These are phyloP conservation scores for Macrophya alboannulata DNA, from an alignment of 2,888 invertebrate genomes.

Conservation along the genomic window DNA sequence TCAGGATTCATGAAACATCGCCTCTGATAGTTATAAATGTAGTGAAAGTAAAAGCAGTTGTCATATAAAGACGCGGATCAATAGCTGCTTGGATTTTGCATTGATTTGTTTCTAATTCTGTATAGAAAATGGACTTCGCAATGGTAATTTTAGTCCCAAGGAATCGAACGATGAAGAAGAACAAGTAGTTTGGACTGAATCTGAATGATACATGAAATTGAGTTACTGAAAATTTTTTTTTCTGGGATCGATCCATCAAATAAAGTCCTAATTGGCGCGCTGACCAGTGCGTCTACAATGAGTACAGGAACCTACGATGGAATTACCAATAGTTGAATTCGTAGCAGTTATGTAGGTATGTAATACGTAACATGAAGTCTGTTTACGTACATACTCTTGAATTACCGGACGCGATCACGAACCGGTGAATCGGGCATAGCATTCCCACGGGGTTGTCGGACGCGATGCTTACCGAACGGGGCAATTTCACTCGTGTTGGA, in stretches of 20 bases:
- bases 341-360: background rate
- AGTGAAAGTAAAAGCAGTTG: slow-evolving; percentile 2
- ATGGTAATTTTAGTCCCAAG: background rate
- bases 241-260: background rate
- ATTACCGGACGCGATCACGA: slow-evolving; percentile 54
- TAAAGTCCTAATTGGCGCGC: background rate
- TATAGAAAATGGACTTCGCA: background rate
- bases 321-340: slow-evolving; percentile 1
- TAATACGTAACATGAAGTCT: slow-evolving; percentile 40
- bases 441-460: slow-evolving; percentile 54
- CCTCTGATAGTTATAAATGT: background rate
- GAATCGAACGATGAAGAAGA: background rate
- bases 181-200: background rate
- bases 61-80: background rate
- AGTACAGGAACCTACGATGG: background rate
- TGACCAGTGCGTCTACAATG: background rate
- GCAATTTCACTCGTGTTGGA: slow-evolving; percentile 51
- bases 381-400: slow-evolving; percentile 45
- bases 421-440: slow-evolving; percentile 54
- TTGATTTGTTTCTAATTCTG: background rate
- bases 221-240: background rate
- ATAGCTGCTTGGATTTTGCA: background rate
- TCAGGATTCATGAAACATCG: background rate
- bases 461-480: slow-evolving; percentile 46
- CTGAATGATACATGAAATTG: background rate